Conservation (phyloP, 2,888 invertebrate species). For the Idaea dimidiata region DNA sequence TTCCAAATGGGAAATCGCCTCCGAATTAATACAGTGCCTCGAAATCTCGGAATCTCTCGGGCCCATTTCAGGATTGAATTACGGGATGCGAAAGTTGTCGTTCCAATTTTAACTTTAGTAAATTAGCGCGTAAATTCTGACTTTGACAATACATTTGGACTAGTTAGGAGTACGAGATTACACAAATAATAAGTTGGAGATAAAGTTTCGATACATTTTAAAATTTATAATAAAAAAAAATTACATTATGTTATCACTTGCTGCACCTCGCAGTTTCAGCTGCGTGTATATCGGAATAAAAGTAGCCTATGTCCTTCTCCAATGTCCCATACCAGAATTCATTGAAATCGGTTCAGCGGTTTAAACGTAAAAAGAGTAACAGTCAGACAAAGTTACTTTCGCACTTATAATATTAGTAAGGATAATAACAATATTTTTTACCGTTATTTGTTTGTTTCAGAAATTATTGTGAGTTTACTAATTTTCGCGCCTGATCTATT, state of each 20-base stretch:
- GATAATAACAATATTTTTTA: neutral
- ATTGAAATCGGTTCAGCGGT: neutral
- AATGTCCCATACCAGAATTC: neutral
- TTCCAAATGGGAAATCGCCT: too few species aligned
- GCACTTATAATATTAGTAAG: neutral
- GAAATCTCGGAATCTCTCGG: too few species aligned
- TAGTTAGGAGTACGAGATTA: too few species aligned
- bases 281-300: neutral
- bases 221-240: neutral
- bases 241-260: too few species aligned
- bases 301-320: neutral
- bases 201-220: too few species aligned
- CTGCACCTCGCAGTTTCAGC: neutral
- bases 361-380: neutral
- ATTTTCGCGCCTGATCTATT: conserved; percentile 44
- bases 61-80: too few species aligned
- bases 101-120: too few species aligned
- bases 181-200: too few species aligned
- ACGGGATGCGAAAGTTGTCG: too few species aligned
- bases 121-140: too few species aligned
- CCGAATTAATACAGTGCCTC: too few species aligned
- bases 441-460: conserved; percentile 5
- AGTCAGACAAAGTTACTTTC: neutral
- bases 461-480: conserved; percentile 31
- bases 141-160: too few species aligned